Percentiles rank a stretch among this genome's conserved stretches.
Evolutionary conservation across 2,113 vertebrate species (phyloP).

Genomic region (Laticauda laticaudata): DNA sequence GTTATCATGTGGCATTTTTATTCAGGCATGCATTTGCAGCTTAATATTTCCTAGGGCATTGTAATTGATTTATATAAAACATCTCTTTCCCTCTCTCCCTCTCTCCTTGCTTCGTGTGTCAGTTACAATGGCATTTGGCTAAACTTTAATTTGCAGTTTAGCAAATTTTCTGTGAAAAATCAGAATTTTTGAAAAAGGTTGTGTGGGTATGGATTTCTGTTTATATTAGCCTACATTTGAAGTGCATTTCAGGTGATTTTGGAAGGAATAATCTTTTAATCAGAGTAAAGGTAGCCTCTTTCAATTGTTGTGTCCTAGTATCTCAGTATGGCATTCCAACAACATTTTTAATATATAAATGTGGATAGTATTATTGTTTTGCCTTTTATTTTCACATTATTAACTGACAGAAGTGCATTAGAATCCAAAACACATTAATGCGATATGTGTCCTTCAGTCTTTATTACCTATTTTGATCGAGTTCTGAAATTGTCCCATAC

Average conservation of each 20-base stretch:
- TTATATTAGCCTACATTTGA: neutral
- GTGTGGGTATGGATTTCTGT: neutral
- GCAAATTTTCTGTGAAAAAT: neutral
- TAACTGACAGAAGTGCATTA: neutral
- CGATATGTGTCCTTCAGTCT: neutral
- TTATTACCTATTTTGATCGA: neutral
- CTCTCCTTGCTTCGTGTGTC: neutral
- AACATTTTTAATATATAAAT: neutral
- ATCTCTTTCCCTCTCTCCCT: neutral
- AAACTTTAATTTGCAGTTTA: neutral
- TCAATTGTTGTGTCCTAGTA: neutral
- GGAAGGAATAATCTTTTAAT: neutral
- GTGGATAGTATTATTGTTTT: neutral
- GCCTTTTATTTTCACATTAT: neutral
- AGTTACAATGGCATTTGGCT: neutral
- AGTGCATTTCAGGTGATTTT: neutral
- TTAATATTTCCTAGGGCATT: conserved; percentile 45
- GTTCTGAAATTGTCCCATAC: neutral
- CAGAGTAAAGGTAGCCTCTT: too few relatives aligned
- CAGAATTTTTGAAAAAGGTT: neutral
- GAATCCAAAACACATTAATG: neutral
- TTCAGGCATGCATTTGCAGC: conserved; percentile 35
- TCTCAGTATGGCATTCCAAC: neutral
- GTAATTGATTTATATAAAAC: conserved; percentile 45
- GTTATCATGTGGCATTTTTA: conserved; percentile 53